A percentile compares a stretch with the other conserved stretches of the same genome.
These are phyloP conservation scores for Heliconius aoede DNA, from an alignment of 2,888 invertebrate genomes.

Conservation along the genomic window DNA sequence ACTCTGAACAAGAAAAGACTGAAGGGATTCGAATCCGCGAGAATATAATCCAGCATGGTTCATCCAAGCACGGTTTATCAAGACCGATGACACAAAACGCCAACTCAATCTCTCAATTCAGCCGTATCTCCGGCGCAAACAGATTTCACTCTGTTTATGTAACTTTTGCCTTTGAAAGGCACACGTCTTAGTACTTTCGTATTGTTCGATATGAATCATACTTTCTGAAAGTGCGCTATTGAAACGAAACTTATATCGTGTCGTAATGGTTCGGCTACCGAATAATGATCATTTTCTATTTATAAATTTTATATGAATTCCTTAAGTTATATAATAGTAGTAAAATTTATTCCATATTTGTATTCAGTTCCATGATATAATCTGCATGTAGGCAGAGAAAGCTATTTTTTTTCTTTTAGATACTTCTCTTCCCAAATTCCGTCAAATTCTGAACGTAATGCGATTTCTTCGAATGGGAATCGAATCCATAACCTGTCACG, in stretches of 20 bases:
- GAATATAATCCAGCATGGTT: no score
- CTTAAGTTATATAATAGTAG: background rate
- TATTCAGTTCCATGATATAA: no score
- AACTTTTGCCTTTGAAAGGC: slow-evolving; percentile 46
- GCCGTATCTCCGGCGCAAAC: slow-evolving; percentile 45
- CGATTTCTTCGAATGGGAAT: no score
- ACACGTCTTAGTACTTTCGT: slow-evolving; percentile 44
- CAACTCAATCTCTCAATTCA: slow-evolving; percentile 48
- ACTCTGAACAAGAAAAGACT: background rate
- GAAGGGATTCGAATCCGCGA: background rate
- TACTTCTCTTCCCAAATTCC: no score
- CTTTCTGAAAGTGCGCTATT: slow-evolving; percentile 38
- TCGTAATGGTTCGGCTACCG: slow-evolving; percentile 7
- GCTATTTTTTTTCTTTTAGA: no score
- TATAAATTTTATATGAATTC: background rate
- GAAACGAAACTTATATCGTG: slow-evolving; percentile 16
- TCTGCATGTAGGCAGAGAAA: no score
- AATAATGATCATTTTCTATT: background rate
- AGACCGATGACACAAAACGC: slow-evolving; percentile 2
- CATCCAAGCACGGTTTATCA: background rate
- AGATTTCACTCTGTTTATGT: slow-evolving; percentile 52
- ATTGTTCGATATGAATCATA: slow-evolving; percentile 42
- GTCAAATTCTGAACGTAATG: no score
- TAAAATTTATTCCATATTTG: no score
- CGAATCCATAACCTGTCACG: no score